These are phyloP conservation scores for Camelus bactrianus DNA, from an alignment of 2,113 vertebrate genomes.

Conservation along the genomic window DNA sequence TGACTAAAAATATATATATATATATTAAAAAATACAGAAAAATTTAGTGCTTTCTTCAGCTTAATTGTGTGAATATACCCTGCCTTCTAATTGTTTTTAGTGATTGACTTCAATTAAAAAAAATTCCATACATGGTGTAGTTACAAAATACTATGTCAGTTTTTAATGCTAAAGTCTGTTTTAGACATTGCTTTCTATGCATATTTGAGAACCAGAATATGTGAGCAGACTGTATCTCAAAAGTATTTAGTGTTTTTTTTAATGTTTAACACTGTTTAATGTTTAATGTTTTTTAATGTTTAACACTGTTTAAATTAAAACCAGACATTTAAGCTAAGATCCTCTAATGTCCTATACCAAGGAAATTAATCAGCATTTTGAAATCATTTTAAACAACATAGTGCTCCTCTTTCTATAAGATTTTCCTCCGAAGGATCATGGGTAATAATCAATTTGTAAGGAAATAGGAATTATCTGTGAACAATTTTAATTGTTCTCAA, in stretches of 20 bases:
- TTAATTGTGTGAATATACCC: constrained; percentile 93
- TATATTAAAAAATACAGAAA: constrained; percentile 91
- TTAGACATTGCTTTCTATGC: constrained; percentile 81
- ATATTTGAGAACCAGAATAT: constrained; percentile 84
- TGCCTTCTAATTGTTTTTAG: constrained; percentile 89
- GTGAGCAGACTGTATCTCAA: constrained; percentile 89
- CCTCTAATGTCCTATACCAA: constrained; percentile 59
- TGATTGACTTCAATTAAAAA: constrained; percentile 90
- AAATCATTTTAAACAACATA: constrained; percentile 63
- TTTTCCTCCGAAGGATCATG: constrained; percentile 45
- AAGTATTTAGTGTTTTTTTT: constrained; percentile 84
- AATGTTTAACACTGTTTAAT: too few relatives aligned
- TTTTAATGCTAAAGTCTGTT: constrained; percentile 80
- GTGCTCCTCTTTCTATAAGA: constrained; percentile 44
- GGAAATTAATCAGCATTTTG: constrained; percentile 55
- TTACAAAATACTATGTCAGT: constrained; percentile 88
- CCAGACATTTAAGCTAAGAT: constrained; percentile 69
- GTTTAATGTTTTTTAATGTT: constrained; percentile 16
- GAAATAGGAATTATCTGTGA: constrained; percentile 55
- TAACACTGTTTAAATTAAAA: constrained; percentile 83
- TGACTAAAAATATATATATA: constrained; percentile 86
- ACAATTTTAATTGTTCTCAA: constrained; percentile 68
- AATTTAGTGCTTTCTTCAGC: constrained; percentile 97
- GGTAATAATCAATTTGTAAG: constrained; percentile 55
- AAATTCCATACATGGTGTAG: constrained; percentile 88